Conservation (phyloP, 1,140 invertebrate genomes). For the Drosophila nebulosa region DNA sequence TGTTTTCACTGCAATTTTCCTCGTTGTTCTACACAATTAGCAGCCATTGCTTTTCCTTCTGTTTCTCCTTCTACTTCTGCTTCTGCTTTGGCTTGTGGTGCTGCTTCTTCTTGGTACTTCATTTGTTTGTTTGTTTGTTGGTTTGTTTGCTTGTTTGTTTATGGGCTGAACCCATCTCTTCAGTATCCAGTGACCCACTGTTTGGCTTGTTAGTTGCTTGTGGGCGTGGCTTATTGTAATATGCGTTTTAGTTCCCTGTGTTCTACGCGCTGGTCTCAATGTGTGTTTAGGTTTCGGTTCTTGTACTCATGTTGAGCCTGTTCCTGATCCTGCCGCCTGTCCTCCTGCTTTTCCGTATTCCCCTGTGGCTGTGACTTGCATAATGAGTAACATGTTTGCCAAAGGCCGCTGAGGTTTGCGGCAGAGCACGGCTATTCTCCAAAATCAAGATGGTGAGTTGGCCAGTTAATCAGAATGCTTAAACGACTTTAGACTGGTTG, state of each 20-base stretch:
- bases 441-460: not conserved
- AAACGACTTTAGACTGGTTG: not conserved
- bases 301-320: not conserved
- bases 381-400: conserved; percentile 71
- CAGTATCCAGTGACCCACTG: conserved; percentile 21
- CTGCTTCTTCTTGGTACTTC: not conserved
- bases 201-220: conserved; percentile 42
- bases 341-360: not conserved
- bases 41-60: conserved; percentile 49
- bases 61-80: no score
- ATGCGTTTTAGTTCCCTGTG: conserved; percentile 51
- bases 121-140: conserved; percentile 24
- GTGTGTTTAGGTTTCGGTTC: conserved; percentile 13
- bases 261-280: conserved; percentile 6
- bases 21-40: conserved; percentile 77
- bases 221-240: conserved; percentile 65
- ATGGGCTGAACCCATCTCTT: conserved; percentile 1
- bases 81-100: no score
- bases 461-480: not conserved
- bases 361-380: conserved; percentile 60
- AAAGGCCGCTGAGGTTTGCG: conserved; percentile 17
- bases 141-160: conserved; percentile 24
- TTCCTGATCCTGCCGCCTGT: conserved; percentile 11
- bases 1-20: conserved; percentile 77
- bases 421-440: not conserved